Evolutionary conservation across 2,888 invertebrate genomes (phyloP).

Genomic region (Phengaris alcon): DNA sequence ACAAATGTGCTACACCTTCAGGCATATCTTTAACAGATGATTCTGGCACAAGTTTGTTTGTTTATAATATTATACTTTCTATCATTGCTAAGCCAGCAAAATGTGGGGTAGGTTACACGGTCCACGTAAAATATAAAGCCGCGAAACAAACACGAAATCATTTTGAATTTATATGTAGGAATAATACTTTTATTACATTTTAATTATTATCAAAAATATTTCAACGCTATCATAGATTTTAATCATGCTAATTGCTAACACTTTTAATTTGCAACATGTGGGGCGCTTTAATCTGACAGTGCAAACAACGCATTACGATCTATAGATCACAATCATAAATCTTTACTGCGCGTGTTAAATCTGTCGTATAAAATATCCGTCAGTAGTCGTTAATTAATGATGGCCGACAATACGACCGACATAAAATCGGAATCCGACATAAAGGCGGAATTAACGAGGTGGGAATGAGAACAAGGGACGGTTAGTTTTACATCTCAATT

Average conservation of each 20-base stretch:
- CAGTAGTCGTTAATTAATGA: constrained; percentile 27
- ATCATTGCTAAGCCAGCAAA: no score
- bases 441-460: constrained; percentile 25
- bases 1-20: not conserved
- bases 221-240: not conserved
- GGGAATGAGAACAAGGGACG: constrained; percentile 28
- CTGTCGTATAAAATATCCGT: constrained; percentile 28
- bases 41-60: no score
- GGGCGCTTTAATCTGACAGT: constrained; percentile 13
- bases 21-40: no score
- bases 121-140: no score
- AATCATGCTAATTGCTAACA: not conserved
- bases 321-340: constrained; percentile 24
- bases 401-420: constrained; percentile 14
- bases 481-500: constrained; percentile 27
- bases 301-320: constrained; percentile 15
- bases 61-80: no score
- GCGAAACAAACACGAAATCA: no score
- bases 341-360: constrained; percentile 16
- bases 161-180: no score
- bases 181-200: not conserved
- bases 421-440: constrained; percentile 24
- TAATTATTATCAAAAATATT: not conserved
- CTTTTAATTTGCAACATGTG: constrained; percentile 14
- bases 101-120: no score